Evolutionary conservation across 2,113 vertebrate genomes (phyloP).

Genomic region (Desmodus rotundus): DNA sequence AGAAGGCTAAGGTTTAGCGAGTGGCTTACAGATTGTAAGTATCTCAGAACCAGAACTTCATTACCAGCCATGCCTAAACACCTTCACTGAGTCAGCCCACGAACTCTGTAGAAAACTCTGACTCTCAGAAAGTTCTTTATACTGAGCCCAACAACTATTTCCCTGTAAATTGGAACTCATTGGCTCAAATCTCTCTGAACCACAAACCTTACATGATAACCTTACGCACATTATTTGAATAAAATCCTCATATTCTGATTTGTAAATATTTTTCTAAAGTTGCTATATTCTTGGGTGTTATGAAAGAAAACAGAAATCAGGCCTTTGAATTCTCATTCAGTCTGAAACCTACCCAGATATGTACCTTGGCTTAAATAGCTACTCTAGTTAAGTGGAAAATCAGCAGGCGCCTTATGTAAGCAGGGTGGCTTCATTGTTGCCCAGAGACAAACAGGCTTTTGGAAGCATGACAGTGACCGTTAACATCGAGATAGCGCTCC

Average conservation of each 20-base stretch:
- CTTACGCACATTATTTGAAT: background rate
- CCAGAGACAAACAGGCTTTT: background rate
- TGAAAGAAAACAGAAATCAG: background rate
- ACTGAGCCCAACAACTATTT: background rate
- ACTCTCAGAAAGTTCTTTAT: background rate
- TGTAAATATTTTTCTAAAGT: background rate
- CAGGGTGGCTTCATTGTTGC: background rate
- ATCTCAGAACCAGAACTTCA: background rate
- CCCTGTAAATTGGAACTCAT: background rate
- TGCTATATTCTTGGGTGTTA: background rate
- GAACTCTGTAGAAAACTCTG: background rate
- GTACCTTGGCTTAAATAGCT: background rate
- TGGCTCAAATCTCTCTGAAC: background rate
- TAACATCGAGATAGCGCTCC: background rate
- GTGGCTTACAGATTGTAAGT: background rate
- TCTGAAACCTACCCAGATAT: background rate
- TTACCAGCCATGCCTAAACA: background rate
- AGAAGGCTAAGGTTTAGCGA: background rate
- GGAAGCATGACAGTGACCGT: background rate
- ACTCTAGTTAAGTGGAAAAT: background rate
- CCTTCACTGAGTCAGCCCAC: background rate
- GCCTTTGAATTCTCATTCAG: background rate
- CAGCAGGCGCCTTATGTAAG: background rate
- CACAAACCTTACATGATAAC: background rate
- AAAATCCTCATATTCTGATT: background rate